Base-by-base conservation (phyloP, 2,797 vertebrate species). In the Emydoidea blandingii region DNA sequence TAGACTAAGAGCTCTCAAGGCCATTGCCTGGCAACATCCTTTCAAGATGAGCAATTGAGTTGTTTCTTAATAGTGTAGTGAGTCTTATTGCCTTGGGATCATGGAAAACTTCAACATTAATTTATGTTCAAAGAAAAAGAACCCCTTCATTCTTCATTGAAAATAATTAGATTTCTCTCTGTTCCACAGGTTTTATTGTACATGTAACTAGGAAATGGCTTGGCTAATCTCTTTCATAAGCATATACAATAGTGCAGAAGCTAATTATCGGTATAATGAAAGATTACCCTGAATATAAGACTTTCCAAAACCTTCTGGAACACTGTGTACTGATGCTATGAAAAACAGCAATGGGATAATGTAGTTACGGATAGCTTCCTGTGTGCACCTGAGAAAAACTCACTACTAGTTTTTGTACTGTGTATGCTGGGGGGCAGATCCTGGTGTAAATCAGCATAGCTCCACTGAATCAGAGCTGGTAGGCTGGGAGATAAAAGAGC, bases 141-240 rank as follows among this genome's bases (percentile, higher is more conserved):
- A 82, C 92, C 81, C 41, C 53, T 89, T 44, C 79, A 57, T 49
- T 83, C 95, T 84, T 93, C 57, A 29, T 12, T 62, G 91, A 65
- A 54, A 87, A 65, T 91, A 81, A 96, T 93, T 83, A 14, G 56
- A 91, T 96, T 96, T 92, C 90, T 65, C 59, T 91, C 82, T 92
- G 82, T 89, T 96, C 76, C 81, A 78, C 68, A 52, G 47, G 81
- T 84, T 88, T 83, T 92, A 83, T 92, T 83, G n/a, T 88, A 93
- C 82, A 49, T 3, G 3, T 19, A 81, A 80, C 76, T 81, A 16
- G 82, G 89, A 16, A 23, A 18, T 31, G 0, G 6, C 79, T 90
- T 44, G 44, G 4, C 81, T 85, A 82, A 14, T 53, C 29, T 88
- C 65, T 84, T 81, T 2, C 10, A 23, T 41, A 50, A 9, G 59